phyloP scores from a whole-genome alignment of 2,888 invertebrate genomes.

The Andrena dorsata region DNA sequence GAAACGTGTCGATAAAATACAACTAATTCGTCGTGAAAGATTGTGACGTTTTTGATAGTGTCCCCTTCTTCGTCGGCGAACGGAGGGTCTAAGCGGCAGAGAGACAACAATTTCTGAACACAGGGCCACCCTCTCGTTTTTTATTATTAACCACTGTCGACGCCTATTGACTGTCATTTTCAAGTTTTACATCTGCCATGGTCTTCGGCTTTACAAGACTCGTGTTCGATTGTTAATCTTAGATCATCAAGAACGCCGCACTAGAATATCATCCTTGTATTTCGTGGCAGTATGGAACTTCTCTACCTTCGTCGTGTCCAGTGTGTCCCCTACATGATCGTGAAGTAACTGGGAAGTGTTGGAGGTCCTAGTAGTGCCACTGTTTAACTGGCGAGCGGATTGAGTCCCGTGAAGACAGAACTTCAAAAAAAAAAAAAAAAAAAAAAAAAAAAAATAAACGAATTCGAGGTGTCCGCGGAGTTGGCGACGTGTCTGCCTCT shows the following conservation, averaged over 20 bases:
- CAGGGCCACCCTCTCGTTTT: neutral
- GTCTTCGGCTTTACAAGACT: constrained; percentile 5
- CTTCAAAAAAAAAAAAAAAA: neutral
- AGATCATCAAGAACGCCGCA: constrained; percentile 10
- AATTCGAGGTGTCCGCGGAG: neutral
- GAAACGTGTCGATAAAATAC: constrained; percentile 14
- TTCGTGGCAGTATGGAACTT: constrained; percentile 21
- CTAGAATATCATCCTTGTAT: constrained; percentile 46
- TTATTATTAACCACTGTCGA: neutral
- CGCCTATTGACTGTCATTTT: neutral
- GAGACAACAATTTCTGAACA: constrained; percentile 2
- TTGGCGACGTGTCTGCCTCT: neutral
- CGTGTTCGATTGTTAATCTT: constrained; percentile 20
- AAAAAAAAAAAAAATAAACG: neutral
- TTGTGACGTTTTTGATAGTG: neutral
- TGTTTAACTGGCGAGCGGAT: too few species aligned
- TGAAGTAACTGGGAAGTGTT: neutral
- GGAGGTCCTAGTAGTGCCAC: neutral
- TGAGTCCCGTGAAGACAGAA: too few species aligned
- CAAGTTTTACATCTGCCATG: constrained; percentile 15
- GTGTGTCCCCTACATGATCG: constrained; percentile 8
- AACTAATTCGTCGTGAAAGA: neutral
- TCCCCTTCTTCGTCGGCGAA: neutral
- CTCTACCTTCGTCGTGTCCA: constrained; percentile 16
- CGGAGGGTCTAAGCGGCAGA: too few species aligned